Base-by-base conservation (phyloP, 2,888 invertebrate species). In the Ypsolopha sequella region DNA sequence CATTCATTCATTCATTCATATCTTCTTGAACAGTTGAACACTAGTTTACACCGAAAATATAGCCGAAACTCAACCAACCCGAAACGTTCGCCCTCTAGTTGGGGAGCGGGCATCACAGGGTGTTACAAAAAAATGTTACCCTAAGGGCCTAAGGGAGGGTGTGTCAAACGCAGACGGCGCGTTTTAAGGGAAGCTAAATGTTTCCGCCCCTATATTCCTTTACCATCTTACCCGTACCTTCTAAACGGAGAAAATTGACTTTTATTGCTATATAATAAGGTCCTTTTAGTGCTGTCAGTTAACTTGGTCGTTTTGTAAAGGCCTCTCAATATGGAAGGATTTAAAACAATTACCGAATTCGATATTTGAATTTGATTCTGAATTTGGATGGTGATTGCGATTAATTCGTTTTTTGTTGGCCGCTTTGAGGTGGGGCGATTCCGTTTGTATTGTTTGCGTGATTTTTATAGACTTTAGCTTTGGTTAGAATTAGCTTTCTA, bases 61-160 rank as follows among this genome's bases (percentile, higher is more conserved):
- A 24, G 24, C 24, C 24, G 24, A 24, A 24, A 24, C 4, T 2
- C 24, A 24, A 4, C 2, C 24, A 24, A 4, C 2, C 24, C 24
- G 24, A 24, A 24, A 24, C 24, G 4, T 24, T 4, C 24, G 24
- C 24, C 24, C 24, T 24, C 24, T 24, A 24, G 24, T 24, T 24
- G 24, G 24, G 24, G 24, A 24, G 24, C 24, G 2, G 24, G 24
- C 24, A 24, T 24, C 24, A 10, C 24, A 60, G 77, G 76, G 80
- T 78, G 80, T 78, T 76, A 78, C 78, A 80, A 80, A 80, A 80
- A 80, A 78, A 68, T 67, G 69, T 65, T 72, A 71, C 76, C 76
- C 73, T 68, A 62, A 54, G 64, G 73, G 69, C 66, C 60, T 59
- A 55, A 53, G 66, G 62, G 63, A 61, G 74, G 76, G 65, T 56